Evolutionary conservation across 2,113 vertebrate species (phyloP).

Genomic region (Hypomesus transpacificus): DNA sequence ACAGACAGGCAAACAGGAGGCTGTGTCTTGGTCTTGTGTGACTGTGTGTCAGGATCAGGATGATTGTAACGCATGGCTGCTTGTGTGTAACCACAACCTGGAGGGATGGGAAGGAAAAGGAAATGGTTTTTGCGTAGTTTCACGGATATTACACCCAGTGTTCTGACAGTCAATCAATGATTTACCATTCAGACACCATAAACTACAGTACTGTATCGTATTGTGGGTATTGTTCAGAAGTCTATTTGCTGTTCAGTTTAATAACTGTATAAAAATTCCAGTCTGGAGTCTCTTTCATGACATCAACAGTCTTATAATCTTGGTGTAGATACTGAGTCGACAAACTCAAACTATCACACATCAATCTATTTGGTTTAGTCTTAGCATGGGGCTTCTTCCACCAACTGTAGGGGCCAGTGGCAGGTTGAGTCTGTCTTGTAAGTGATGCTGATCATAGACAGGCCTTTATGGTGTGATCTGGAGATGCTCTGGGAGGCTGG

Average conservation of each 20-base stretch:
- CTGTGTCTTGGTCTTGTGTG: not conserved
- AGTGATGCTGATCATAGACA: not conserved
- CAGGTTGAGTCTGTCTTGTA: not conserved
- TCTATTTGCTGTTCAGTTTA: no score
- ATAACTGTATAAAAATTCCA: no score
- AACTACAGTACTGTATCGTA: not conserved
- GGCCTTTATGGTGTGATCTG: not conserved
- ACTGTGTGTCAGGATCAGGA: slow-evolving; percentile 19
- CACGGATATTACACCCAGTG: slow-evolving; percentile 7
- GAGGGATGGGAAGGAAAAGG: slow-evolving; percentile 17
- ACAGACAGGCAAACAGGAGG: slow-evolving; percentile 30
- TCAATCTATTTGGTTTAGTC: no score
- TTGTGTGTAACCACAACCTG: slow-evolving; percentile 20
- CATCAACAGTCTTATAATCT: no score
- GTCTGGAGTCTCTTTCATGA: no score
- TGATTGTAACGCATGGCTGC: slow-evolving; percentile 6
- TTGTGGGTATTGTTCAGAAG: not conserved
- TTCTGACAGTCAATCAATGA: not conserved
- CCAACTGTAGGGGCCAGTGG: not conserved
- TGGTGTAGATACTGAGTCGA: no score
- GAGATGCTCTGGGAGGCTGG: not conserved
- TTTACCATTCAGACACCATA: not conserved
- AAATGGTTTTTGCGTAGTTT: slow-evolving; percentile 26
- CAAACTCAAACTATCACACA: no score
- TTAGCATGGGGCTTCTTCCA: no score